Evolutionary conservation across 2,797 vertebrate genomes (phyloP).

Genomic region (Girardinus metallicus): DNA sequence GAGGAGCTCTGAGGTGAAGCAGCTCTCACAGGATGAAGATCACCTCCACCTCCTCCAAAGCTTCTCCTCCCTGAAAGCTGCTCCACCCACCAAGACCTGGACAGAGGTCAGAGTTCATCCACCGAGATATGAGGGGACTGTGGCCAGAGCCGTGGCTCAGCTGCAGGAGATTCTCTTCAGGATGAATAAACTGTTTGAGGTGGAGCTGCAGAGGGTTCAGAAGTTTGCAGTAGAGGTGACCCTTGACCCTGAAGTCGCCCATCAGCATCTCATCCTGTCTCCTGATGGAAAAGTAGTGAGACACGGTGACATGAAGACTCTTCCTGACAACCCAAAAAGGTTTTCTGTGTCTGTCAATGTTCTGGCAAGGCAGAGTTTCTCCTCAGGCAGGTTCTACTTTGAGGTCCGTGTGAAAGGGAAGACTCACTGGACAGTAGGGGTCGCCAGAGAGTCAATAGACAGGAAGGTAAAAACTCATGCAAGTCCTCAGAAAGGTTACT

Average conservation of each 20-base stretch:
- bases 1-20: too few relatives aligned
- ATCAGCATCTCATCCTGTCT: neutral
- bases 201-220: neutral
- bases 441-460: neutral
- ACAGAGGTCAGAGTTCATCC: too few relatives aligned
- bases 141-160: neutral
- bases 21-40: too few relatives aligned
- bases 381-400: neutral
- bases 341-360: neutral
- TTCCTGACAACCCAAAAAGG: neutral
- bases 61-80: too few relatives aligned
- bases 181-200: neutral
- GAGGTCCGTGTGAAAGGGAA: slow-evolving; percentile 1
- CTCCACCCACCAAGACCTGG: too few relatives aligned
- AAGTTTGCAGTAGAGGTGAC: neutral
- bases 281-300: neutral
- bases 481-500: neutral
- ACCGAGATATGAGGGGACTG: too few relatives aligned
- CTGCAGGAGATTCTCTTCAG: neutral
- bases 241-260: neutral
- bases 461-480: neutral
- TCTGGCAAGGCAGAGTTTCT: neutral
- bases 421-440: neutral
- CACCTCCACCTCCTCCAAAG: too few relatives aligned
- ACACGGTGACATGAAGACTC: neutral